These are phyloP conservation scores for Choloepus didactylus DNA, from an alignment of 2,797 vertebrate species.

Conservation along the genomic window DNA sequence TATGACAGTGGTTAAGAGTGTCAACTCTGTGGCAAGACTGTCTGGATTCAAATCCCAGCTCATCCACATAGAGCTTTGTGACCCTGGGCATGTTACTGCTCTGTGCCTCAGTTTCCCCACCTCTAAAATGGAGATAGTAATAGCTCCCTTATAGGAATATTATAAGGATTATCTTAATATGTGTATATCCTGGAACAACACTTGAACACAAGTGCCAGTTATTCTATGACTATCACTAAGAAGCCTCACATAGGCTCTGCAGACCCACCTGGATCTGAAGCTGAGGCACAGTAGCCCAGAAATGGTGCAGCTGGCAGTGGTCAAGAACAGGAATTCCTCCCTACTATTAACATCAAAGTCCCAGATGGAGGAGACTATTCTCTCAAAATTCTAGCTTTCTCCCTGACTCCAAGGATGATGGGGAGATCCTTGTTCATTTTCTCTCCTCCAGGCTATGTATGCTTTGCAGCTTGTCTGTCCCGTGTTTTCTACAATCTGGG, in stretches of 20 bases:
- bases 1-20: background rate
- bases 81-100: background rate
- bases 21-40: background rate
- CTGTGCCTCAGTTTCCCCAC: background rate
- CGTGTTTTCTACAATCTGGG: background rate
- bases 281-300: background rate
- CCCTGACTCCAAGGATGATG: background rate
- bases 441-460: background rate
- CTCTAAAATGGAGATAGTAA: constrained; percentile 41
- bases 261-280: background rate
- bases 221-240: background rate
- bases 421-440: background rate
- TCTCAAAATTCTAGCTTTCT: constrained; percentile 15
- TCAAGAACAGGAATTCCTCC: constrained; percentile 30
- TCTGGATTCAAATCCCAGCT: background rate
- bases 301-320: background rate
- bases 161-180: constrained; percentile 39
- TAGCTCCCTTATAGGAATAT: constrained; percentile 13
- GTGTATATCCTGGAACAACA: background rate
- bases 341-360: background rate
- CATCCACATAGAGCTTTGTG: background rate
- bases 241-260: background rate
- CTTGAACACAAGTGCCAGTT: background rate
- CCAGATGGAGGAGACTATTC: background rate
- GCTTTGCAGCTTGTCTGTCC: background rate